Base-by-base conservation (phyloP, 1,140 invertebrate genomes). In the Leptinotarsa undecemlineata region DNA sequence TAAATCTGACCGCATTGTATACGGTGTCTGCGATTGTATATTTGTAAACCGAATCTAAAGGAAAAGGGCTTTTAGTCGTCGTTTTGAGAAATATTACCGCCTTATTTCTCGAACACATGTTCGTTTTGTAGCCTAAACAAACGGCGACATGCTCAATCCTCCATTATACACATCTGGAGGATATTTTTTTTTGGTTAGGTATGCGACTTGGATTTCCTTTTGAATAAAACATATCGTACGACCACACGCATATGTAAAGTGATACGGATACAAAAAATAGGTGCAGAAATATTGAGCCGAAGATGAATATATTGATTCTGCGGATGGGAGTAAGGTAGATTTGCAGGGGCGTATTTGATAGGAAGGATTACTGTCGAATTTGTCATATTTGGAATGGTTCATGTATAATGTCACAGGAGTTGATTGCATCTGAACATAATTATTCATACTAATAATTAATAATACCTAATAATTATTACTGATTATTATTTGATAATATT, bases 81-180 rank as follows among this genome's bases (percentile, higher is more conserved):
- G 67, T 68, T 68, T 68, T 48, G 23, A 68, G 67, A 20, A 20
- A 68, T 68, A 68, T 68, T 33, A 68, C 23, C 67, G 67, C 42
- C 1, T 47, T 48, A 68, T 26, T 47, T 26, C 17, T 19, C 5
- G 26, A 68, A 68, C 67, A 68, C 67, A 48, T 68, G 67, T 68
- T 68, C 67, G 42, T 74, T 67, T 71, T 73, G 73, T 79, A 79
- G 77, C 72, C 77, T 79, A 79, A 79, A 79, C 77, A 78, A 78
- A 78, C 77, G 77, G 75, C 77, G 77, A 78, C 77, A 79, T 76
- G 76, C 73, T 77, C 72, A 60, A 77, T 74, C 69, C 67, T 74
- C 73, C 75, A 76, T 76, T 76, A 74, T 74, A 74, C 73, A 74
- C 77, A 78, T 76, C 75, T 76, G 76, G 67, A 48, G n/a, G 4